Conservation (phyloP, 2,888 invertebrate genomes). For the Scaptomyza caliginosa region DNA sequence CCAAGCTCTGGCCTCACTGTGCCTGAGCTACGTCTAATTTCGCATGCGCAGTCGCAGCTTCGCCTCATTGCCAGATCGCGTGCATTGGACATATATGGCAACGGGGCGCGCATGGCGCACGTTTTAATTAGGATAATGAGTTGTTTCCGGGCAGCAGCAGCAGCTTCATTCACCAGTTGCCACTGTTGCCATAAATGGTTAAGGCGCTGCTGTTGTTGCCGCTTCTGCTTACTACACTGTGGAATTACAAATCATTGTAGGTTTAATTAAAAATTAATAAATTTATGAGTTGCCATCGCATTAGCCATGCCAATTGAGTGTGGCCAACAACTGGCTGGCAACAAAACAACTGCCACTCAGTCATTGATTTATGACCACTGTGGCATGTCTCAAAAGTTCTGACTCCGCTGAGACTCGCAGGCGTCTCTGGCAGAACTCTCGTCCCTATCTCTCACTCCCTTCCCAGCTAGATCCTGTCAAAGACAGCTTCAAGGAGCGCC, state of each 20-base stretch:
- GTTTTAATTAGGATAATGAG: conserved; percentile 84
- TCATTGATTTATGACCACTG: conserved; percentile 60
- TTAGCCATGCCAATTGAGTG: conserved; percentile 79
- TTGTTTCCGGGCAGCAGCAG: conserved; percentile 79
- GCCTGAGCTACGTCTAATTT: conserved; percentile 54
- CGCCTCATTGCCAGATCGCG: conserved; percentile 81
- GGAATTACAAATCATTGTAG: conserved; percentile 78
- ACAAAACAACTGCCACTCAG: conserved; percentile 25
- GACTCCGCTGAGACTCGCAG: conserved; percentile 61
- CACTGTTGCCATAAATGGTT: conserved; percentile 59
- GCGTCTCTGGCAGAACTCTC: conserved; percentile 52
- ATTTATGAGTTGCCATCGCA: conserved; percentile 78
- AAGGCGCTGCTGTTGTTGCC: conserved; percentile 24
- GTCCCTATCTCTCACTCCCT: neutral
- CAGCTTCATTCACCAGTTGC: conserved; percentile 45
- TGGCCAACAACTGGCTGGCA: conserved; percentile 39
- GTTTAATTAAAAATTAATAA: conserved; percentile 79
- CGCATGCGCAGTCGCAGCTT: conserved; percentile 63
- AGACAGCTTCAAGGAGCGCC: conserved; percentile 55
- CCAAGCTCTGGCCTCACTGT: neutral
- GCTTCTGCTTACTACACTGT: conserved; percentile 11
- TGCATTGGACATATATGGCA: conserved; percentile 81
- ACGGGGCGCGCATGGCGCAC: conserved; percentile 79
- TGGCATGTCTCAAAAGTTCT: conserved; percentile 20
- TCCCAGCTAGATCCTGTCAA: conserved; percentile 34